These are phyloP conservation scores for Moxostoma hubbsi DNA, from an alignment of 2,797 vertebrate species.

Conservation along the genomic window DNA sequence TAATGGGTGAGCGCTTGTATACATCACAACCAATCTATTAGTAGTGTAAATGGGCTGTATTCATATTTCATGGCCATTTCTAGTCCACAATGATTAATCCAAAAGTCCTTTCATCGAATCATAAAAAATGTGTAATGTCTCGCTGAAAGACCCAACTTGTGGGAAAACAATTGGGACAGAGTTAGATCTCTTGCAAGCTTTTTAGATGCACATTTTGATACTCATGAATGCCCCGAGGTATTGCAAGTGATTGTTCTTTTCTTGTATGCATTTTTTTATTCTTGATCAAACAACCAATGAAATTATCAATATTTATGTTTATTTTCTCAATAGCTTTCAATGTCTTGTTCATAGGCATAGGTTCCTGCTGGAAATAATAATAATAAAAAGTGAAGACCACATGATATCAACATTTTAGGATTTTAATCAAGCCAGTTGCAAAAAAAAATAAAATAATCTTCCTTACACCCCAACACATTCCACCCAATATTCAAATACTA, in stretches of 20 bases:
- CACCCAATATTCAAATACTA: background rate
- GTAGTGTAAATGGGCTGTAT: conserved; percentile 45
- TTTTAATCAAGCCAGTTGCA: too few relatives aligned
- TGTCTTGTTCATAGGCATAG: too few relatives aligned
- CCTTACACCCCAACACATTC: too few relatives aligned
- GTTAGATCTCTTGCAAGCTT: background rate
- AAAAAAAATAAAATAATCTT: too few relatives aligned
- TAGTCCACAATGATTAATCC: conserved; percentile 57
- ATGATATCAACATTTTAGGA: too few relatives aligned
- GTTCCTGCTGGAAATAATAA: too few relatives aligned
- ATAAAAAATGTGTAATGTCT: conserved; percentile 57
- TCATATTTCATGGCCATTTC: conserved; percentile 53
- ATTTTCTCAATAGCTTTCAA: too few relatives aligned
- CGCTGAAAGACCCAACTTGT: conserved; percentile 27
- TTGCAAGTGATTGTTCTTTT: background rate
- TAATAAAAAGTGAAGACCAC: too few relatives aligned
- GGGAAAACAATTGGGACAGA: background rate
- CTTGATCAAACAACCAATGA: background rate
- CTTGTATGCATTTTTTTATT: background rate
- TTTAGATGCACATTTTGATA: background rate
- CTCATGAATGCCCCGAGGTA: too few relatives aligned
- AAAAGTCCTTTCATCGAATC: conserved; percentile 54
- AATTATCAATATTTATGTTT: background rate
- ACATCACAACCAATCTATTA: conserved; percentile 35
- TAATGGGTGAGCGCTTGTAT: conserved; percentile 24